Base-by-base conservation (phyloP, 2,888 invertebrate genomes). In the Ormyrus thymus region DNA sequence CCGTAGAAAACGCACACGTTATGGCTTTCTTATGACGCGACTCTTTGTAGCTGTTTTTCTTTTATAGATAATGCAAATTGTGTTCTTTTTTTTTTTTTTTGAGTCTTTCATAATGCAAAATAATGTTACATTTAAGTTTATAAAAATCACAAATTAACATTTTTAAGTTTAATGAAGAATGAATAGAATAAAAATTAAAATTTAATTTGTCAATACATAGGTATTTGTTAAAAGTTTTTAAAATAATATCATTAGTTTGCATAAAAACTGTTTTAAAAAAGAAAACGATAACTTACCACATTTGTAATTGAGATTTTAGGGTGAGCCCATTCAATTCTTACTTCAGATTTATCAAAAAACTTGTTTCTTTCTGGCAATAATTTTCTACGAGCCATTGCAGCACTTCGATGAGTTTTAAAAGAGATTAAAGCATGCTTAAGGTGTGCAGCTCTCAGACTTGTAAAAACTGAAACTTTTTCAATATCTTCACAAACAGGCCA, bases 351-450 rank as follows among this genome's bases (percentile, higher is more conserved):
- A n/a, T 83, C 76, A 53, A 89, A 88, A 6, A 89, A 81, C 11
- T 70, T 82, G 1, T 65, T 65, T 11, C 86, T 80, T 65, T 86
- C 89, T 0, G 93, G 92, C 6, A 93, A 91, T 51, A 94, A 91
- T 84, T 92, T 92, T 81, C 92, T 87, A 45, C 92, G 85, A 1
- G 91, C 92, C 89, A 92, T 90, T 29, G 91, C 93, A 79, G 92
- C 95, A 43, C 93, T 93, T 83, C 94, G 92, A 90, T 96, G 96
- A 64, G 90, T 92, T 61, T 93, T 92, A 88, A 94, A 96, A 86
- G 95, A 95, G 29, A 95, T 93, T 84, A 96, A 93, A 53, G 94
- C 95, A 83, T 94, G 94, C 65, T 94, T 90, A 1, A 90, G 89
- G 1, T 76, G 75, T 3, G n/a, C 45, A 4, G 84, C 82, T n/a